Base-by-base conservation (phyloP, 2,888 invertebrate genomes). In the Caenorhabditis auriculariae region DNA sequence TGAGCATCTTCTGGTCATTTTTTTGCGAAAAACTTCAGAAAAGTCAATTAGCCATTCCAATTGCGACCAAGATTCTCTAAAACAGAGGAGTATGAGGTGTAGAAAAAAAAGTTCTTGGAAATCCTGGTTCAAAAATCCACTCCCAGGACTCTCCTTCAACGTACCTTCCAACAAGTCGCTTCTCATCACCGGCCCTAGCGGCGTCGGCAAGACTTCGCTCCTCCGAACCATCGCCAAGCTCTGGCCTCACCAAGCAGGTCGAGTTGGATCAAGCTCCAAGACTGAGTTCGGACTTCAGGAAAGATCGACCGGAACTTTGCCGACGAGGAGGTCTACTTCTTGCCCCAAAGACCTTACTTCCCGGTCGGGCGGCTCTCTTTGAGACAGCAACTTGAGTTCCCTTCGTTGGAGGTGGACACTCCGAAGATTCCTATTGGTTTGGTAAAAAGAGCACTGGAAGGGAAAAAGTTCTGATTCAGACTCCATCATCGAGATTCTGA, bases 111-210 rank as follows among this genome's bases (percentile, higher is more conserved):
- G 15, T 24, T 21, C 12, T 23, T 15, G 37, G 57, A 15, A 54
- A 64, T 21, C 19, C 75, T 46, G 21, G 53, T 2, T 2, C 12
- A 19, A 15, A 24, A 15, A 17, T 17, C 2, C 12, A 44, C 9
- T 39, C 49, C 7, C 60, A 83, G 85, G 83, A 72, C 67, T 86
- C 58, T 81, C 74, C 42, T 74, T 86, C 49, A 68, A 81, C 32
- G 74, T 86, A 32, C 71, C 73, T 15, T 68, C 75, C n/a, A 83
- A 84, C 15, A 74, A 80, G 17, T 85, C 84, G 58, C 63, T 96
- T 46, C 86, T 96, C 35, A 91, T 98, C 69, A 93, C 94, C 2
- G 87, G 96, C 0, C 93, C 93, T 7, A 95, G 95, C 82, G 95
- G 96, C 17, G 93, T 93, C 83, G 93, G 93, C 4, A 93, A 93